Percentiles rank a stretch among this genome's conserved stretches.
These are phyloP conservation scores for Criorhina ranunculi DNA, from an alignment of 2,888 invertebrate genomes.

Conservation along the genomic window DNA sequence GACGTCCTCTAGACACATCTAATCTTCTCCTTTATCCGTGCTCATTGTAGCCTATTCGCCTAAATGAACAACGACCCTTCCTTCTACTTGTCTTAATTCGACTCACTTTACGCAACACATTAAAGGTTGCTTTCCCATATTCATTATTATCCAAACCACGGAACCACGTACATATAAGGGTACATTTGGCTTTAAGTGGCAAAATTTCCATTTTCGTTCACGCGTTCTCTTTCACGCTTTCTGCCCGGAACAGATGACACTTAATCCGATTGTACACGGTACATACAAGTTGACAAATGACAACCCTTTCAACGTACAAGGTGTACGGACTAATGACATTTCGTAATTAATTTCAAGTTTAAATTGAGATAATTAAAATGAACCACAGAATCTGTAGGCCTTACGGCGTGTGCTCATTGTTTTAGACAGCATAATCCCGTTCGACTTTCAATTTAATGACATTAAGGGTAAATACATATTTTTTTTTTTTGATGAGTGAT, in stretches of 20 bases:
- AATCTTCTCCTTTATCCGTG: background rate
- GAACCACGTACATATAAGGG: slow-evolving; percentile 16
- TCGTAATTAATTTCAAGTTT: slow-evolving; percentile 52
- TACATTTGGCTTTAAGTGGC: slow-evolving; percentile 9
- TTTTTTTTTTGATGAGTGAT: slow-evolving; percentile 23
- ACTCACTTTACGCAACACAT: background rate
- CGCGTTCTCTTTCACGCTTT: slow-evolving; percentile 7
- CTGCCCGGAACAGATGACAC: slow-evolving; percentile 23
- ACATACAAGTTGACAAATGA: slow-evolving; percentile 34
- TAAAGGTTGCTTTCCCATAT: background rate
- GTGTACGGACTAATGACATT: slow-evolving; percentile 44
- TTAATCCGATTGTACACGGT: slow-evolving; percentile 27
- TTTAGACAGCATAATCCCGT: slow-evolving; percentile 18
- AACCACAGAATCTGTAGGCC: background rate
- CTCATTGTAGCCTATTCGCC: background rate
- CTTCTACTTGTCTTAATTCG: background rate
- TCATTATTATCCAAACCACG: slow-evolving; percentile 15
- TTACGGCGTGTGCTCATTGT: background rate
- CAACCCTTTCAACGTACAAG: slow-evolving; percentile 34
- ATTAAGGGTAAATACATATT: slow-evolving; percentile 18
- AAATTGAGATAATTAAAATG: slow-evolving; percentile 30
- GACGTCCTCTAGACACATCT: slow-evolving; percentile 1
- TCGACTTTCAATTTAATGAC: slow-evolving; percentile 35
- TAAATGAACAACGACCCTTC: background rate
- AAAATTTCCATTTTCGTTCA: slow-evolving; percentile 7